Conservation (phyloP, 2,113 vertebrate genomes). For the Brachypodius melanocephalos region DNA sequence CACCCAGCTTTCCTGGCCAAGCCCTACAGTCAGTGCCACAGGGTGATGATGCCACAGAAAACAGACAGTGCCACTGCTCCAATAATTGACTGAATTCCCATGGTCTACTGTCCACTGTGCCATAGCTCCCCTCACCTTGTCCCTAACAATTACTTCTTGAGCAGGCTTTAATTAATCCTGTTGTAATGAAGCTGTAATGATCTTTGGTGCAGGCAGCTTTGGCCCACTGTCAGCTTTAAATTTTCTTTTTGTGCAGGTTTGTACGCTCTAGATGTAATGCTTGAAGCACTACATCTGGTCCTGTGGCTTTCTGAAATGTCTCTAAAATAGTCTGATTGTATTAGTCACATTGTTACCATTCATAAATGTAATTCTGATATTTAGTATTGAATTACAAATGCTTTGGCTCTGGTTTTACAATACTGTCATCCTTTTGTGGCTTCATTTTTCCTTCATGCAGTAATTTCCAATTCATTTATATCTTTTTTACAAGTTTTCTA, state of each 20-base stretch:
- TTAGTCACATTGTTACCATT: not conserved
- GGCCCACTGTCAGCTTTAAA: not conserved
- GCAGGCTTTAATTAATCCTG: not conserved
- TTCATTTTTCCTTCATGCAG: not conserved
- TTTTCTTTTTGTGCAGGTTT: not conserved
- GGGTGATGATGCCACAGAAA: not conserved
- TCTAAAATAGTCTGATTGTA: not conserved
- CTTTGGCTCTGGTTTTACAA: not conserved
- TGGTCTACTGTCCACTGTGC: too few species aligned
- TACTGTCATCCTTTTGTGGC: not conserved
- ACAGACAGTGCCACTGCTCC: not conserved
- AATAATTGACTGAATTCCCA: not conserved
- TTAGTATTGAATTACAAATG: not conserved
- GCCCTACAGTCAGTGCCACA: fast-evolving
- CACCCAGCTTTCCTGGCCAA: not conserved
- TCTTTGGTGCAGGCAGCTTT: not conserved
- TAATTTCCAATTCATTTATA: not conserved
- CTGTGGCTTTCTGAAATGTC: not conserved
- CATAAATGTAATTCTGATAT: not conserved
- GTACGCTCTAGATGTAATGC: not conserved
- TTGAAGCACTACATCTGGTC: not conserved
- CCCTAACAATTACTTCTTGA: not conserved
- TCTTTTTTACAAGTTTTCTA: not conserved
- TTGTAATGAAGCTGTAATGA: not conserved
- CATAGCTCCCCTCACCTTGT: not conserved